phyloP scores from a whole-genome alignment of 37 sponge, comb jelly and placozoan species.

The Chondrosia reniformis region DNA sequence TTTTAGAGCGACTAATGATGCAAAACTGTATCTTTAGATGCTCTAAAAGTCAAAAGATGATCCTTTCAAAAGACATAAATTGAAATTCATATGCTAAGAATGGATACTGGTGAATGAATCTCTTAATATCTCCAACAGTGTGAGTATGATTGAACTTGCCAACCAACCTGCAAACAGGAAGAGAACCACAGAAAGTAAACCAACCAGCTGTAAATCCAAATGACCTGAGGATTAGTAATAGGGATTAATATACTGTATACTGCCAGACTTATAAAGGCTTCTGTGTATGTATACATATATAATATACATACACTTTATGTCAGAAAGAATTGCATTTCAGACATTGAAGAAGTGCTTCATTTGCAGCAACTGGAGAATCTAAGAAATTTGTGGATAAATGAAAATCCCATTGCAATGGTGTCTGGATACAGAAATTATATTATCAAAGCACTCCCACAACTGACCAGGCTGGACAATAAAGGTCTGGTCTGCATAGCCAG shows the following conservation, averaged over 20 bases:
- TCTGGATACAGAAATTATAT: slow-evolving; percentile 40
- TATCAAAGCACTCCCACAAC: slow-evolving; percentile 35
- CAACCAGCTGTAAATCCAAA: too few relatives aligned
- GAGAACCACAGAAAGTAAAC: too few relatives aligned
- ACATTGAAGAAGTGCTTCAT: slow-evolving; percentile 36
- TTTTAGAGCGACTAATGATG: too few relatives aligned
- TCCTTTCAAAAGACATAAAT: too few relatives aligned
- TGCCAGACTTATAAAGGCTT: too few relatives aligned
- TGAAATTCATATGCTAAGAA: neutral
- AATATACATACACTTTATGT: too few relatives aligned
- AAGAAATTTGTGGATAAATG: slow-evolving; percentile 64
- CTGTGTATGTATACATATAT: too few relatives aligned
- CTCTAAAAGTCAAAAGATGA: too few relatives aligned
- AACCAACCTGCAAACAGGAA: slow-evolving; percentile 47
- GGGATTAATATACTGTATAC: too few relatives aligned
- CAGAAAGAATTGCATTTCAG: slow-evolving; percentile 43
- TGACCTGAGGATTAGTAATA: too few relatives aligned
- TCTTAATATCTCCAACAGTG: slow-evolving; percentile 87
- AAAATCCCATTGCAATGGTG: slow-evolving; percentile 48
- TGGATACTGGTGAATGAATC: slow-evolving; percentile 82
- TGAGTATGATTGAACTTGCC: slow-evolving; percentile 91
- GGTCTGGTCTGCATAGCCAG: too few relatives aligned
- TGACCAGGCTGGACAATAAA: slow-evolving; percentile 47
- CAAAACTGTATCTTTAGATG: too few relatives aligned
- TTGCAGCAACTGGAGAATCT: slow-evolving; percentile 31